These are phyloP conservation scores for Apotomis capreana DNA, from an alignment of 2,888 invertebrate genomes.

Conservation along the genomic window DNA sequence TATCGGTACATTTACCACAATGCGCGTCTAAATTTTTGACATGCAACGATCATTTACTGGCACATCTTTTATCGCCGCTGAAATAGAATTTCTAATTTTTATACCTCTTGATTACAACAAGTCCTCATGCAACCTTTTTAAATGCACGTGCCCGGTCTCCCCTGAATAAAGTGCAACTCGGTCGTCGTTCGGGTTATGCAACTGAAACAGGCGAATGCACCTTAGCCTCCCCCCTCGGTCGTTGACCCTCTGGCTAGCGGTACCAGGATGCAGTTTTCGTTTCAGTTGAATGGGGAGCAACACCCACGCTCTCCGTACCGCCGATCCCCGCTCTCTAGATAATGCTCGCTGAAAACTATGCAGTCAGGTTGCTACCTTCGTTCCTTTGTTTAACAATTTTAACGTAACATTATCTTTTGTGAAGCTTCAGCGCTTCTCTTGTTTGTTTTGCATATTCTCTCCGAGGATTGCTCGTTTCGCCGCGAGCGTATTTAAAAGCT, in stretches of 20 bases:
- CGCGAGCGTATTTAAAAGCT: slow-evolving; percentile 3
- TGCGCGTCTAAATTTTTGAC: slow-evolving; percentile 33
- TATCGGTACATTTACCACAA: slow-evolving; percentile 17
- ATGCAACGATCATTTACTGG: slow-evolving; percentile 33
- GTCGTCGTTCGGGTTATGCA: slow-evolving; percentile 71
- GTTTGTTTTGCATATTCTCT: slow-evolving; percentile 31
- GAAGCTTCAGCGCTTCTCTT: slow-evolving; percentile 31
- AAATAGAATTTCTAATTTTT: slow-evolving; percentile 29
- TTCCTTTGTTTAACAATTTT: slow-evolving; percentile 36
- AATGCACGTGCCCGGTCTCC: slow-evolving; percentile 52
- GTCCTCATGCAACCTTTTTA: slow-evolving; percentile 45
- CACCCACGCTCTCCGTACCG: slow-evolving; percentile 61
- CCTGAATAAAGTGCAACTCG: slow-evolving; percentile 56
- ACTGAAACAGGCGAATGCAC: slow-evolving; percentile 61
- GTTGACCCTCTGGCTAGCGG: slow-evolving; percentile 60
- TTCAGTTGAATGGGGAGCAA: slow-evolving; percentile 65
- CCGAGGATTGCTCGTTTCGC: slow-evolving; percentile 8
- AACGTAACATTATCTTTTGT: slow-evolving; percentile 37
- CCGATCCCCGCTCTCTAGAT: slow-evolving; percentile 47
- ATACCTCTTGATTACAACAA: slow-evolving; percentile 31
- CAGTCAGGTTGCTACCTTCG: slow-evolving; percentile 25
- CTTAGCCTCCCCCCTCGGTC: slow-evolving; percentile 63
- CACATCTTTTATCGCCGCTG: slow-evolving; percentile 34
- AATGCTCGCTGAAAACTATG: slow-evolving; percentile 34
- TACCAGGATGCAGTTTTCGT: slow-evolving; percentile 65